Conservation (phyloP, 2,797 vertebrate genomes). For the Cynopterus sphinx region DNA sequence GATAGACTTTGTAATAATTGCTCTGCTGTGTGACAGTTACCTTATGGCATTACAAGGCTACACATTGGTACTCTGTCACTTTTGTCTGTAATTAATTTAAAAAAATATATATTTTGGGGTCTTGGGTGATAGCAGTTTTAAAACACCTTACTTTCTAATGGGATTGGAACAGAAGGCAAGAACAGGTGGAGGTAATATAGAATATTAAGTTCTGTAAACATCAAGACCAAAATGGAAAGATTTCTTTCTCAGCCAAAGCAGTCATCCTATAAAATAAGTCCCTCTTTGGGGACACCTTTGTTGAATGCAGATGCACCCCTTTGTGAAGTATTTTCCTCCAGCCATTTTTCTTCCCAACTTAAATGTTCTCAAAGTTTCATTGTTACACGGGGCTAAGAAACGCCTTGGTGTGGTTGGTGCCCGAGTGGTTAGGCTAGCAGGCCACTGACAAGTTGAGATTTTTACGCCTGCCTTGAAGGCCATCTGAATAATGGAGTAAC, state of each 20-base stretch:
- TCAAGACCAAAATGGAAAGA: not conserved
- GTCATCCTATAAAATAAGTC: not conserved
- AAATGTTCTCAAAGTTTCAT: not conserved
- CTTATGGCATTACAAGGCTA: not conserved
- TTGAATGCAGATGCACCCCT: not conserved
- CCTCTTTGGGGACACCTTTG: not conserved
- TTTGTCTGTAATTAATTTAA: not conserved
- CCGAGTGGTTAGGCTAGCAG: not conserved
- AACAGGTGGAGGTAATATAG: not conserved
- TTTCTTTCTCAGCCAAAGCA: constrained; percentile 9
- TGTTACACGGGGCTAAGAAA: not conserved
- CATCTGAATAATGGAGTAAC: not conserved
- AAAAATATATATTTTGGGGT: not conserved
- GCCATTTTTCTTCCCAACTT: not conserved
- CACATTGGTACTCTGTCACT: not conserved
- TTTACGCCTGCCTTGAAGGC: not conserved
- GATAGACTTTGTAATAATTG: too few relatives aligned
- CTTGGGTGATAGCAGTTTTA: not conserved
- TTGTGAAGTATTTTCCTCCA: not conserved
- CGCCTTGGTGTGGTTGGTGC: not conserved
- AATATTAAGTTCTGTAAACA: constrained; percentile 6
- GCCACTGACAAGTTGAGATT: not conserved
- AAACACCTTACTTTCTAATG: constrained; percentile 43
- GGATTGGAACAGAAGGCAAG: constrained; percentile 18
- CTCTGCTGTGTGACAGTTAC: not conserved